Percentiles rank a stretch among this genome's conserved stretches.
These are phyloP conservation scores for Ashinkailepas kermadecensis DNA, from an alignment of 2,888 invertebrate genomes.

Conservation along the genomic window DNA sequence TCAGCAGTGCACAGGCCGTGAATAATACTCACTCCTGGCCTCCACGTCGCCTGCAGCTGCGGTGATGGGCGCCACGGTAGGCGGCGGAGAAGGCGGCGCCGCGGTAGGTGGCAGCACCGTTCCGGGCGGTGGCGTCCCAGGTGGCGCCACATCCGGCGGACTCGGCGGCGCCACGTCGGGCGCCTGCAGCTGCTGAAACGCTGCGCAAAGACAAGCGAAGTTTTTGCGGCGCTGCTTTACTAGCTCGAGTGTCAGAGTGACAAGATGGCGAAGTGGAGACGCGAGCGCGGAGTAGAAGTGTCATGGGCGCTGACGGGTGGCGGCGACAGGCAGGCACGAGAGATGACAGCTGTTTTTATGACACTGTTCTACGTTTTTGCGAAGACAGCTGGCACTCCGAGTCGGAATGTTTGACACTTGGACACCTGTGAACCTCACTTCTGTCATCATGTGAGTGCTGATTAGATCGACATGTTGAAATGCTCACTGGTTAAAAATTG, in stretches of 20 bases:
- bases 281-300: no score
- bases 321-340: no score
- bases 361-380: no score
- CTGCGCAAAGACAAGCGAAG: neutral
- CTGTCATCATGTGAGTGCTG: no score
- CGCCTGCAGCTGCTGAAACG: neutral
- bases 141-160: neutral
- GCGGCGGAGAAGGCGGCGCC: neutral
- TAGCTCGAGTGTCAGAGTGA: neutral
- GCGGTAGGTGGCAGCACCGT: constrained; percentile 10
- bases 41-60: neutral
- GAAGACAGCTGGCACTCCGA: no score
- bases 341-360: no score
- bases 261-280: neutral
- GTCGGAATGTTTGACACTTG: no score
- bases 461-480: no score
- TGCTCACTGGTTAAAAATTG: no score
- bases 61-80: neutral
- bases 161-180: neutral
- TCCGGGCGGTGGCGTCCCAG: neutral
- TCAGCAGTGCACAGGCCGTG: neutral
- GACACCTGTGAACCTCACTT: no score
- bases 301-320: no score
- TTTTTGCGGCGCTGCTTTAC: neutral
- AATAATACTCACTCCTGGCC: neutral